phyloP scores from a whole-genome alignment of 2,797 vertebrate genomes.

The Bucorvus abyssinicus region DNA sequence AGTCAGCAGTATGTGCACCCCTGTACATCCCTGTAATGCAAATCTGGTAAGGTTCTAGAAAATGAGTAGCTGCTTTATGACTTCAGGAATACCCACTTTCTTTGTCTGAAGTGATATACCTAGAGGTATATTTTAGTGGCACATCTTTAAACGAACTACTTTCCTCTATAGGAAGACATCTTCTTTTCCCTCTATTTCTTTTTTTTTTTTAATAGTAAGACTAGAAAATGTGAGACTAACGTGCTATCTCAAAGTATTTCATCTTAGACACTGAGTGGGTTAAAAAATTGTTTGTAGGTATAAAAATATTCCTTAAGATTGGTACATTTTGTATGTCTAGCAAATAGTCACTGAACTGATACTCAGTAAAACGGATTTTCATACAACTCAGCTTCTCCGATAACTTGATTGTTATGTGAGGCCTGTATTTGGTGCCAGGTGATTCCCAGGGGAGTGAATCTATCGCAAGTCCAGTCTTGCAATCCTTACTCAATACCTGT shows the following conservation, averaged over 20 bases:
- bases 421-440: slow-evolving; percentile 38
- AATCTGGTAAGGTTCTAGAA: not conserved
- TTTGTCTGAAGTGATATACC: not conserved
- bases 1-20: not conserved
- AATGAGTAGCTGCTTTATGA: not conserved
- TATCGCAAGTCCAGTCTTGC: slow-evolving; percentile 34
- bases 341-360: not conserved
- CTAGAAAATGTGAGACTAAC: not conserved
- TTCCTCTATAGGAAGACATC: not conserved
- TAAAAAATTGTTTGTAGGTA: not conserved
- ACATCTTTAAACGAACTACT: not conserved
- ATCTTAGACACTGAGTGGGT: not conserved
- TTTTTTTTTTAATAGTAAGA: not conserved
- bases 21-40: not conserved
- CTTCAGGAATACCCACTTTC: not conserved
- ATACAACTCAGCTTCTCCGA: not conserved
- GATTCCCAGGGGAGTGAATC: slow-evolving; percentile 30
- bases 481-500: slow-evolving; percentile 11
- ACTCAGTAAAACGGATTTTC: not conserved
- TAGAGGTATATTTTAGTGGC: not conserved
- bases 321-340: not conserved
- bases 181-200: not conserved
- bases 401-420: slow-evolving; percentile 35
- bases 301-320: not conserved
- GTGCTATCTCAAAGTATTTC: not conserved